Percentiles rank a stretch among this genome's conserved stretches.
phyloP scores from a whole-genome alignment of 2,113 vertebrate genomes.

The Sphaerodactylus townsendi region DNA sequence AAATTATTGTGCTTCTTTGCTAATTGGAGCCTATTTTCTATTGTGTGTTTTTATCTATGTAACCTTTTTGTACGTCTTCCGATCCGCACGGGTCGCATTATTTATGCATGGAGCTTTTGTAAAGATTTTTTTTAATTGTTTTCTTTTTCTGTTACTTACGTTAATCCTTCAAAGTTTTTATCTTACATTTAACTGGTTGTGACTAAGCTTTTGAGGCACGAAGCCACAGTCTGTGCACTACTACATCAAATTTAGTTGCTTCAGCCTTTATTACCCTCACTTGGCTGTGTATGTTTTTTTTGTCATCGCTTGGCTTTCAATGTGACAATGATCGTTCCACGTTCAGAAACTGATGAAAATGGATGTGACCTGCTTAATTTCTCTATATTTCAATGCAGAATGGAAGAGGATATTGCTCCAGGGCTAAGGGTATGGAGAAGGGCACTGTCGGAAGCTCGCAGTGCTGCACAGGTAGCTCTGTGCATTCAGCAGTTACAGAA shows the following conservation, averaged over 20 bases:
- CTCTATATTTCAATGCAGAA: constrained; percentile 78
- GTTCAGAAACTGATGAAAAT: constrained; percentile 59
- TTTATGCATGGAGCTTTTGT: constrained; percentile 85
- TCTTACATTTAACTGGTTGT: constrained; percentile 80
- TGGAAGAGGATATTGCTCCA: constrained; percentile 97
- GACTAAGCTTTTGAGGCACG: constrained; percentile 83
- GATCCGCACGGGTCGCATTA: constrained; percentile 79
- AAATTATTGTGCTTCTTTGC: constrained; percentile 89
- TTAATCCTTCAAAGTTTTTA: constrained; percentile 79
- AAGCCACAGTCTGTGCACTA: constrained; percentile 85
- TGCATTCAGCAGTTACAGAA: constrained; percentile 99
- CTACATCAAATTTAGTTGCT: constrained; percentile 85
- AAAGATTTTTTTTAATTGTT: constrained; percentile 73
- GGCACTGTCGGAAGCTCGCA: constrained; percentile 90
- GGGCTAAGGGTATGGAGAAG: constrained; percentile 97
- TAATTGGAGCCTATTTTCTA: constrained; percentile 91
- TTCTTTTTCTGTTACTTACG: constrained; percentile 76
- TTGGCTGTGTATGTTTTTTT: constrained; percentile 84
- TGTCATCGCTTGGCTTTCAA: constrained; percentile 86
- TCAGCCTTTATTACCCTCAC: constrained; percentile 78
- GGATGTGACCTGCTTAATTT: constrained; percentile 72
- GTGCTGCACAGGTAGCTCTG: constrained; percentile 95
- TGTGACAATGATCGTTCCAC: constrained; percentile 79
- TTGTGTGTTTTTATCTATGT: constrained; percentile 86
- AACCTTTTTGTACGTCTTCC: constrained; percentile 82